These are phyloP conservation scores for Sialia sialis DNA, from an alignment of 2,113 vertebrate genomes.

Conservation along the genomic window DNA sequence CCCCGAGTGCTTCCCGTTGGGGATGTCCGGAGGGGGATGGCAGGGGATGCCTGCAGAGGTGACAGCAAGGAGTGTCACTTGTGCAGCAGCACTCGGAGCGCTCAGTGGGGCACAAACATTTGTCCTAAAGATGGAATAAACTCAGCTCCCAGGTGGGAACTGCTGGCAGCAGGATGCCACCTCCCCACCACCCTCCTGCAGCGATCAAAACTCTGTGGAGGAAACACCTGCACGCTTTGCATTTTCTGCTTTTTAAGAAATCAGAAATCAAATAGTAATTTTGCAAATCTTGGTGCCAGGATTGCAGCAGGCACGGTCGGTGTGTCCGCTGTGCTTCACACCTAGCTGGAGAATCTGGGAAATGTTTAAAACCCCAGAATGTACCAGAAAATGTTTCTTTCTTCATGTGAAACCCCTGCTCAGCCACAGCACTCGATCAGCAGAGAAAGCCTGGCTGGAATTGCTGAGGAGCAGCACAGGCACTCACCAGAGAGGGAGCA, in stretches of 20 bases:
- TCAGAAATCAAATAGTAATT: not conserved
- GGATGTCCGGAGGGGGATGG: slow-evolving; percentile 36
- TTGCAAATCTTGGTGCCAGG: not conserved
- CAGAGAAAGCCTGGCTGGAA: not conserved
- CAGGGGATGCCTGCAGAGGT: slow-evolving; percentile 60
- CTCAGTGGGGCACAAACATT: not conserved
- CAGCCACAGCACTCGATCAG: no score
- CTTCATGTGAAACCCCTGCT: not conserved
- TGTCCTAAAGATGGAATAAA: not conserved
- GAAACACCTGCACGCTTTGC: not conserved
- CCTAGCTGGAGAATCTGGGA: not conserved
- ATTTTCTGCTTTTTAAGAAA: not conserved
- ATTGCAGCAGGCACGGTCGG: not conserved
- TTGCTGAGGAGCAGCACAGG: not conserved
- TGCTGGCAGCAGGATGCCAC: not conserved
- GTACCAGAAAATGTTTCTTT: not conserved
- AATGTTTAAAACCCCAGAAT: not conserved
- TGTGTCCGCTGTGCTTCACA: not conserved
- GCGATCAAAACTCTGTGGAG: not conserved
- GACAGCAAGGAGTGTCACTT: not conserved
- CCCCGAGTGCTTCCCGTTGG: slow-evolving; percentile 31
- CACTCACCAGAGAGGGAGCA: not conserved
- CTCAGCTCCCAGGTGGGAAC: not conserved
- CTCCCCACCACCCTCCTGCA: not conserved
- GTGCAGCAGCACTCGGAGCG: not conserved